Evolutionary conservation across 2,888 invertebrate species (phyloP).

Genomic region (Laspeyria flexula): DNA sequence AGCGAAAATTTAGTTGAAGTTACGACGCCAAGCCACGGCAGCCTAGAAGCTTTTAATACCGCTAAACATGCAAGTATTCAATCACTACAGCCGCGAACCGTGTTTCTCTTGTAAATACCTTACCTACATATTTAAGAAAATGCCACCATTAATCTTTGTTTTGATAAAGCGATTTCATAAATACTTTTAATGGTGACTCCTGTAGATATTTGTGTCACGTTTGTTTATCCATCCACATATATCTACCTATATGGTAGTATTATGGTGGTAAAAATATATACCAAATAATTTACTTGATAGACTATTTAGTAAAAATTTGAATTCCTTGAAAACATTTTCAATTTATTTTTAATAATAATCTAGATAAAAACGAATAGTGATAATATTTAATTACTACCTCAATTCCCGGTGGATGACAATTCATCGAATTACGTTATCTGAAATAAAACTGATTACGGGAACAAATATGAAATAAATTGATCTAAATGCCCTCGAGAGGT

Average conservation of each 20-base stretch:
- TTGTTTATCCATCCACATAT: too few relatives aligned
- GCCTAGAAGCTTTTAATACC: constrained; percentile 60
- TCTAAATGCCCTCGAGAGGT: constrained; percentile 46
- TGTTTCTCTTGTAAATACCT: constrained; percentile 52
- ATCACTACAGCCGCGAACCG: constrained; percentile 55
- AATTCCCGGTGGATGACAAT: constrained; percentile 17
- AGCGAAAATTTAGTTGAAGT: constrained; percentile 70
- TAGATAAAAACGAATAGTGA: background rate
- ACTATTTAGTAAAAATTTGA: background rate
- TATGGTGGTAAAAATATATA: background rate
- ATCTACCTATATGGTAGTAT: too few relatives aligned
- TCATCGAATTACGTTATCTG: constrained; percentile 18
- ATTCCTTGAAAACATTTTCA: background rate
- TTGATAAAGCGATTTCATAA: constrained; percentile 34
- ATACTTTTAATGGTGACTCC: constrained; percentile 5
- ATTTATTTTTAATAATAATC: background rate
- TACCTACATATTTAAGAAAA: constrained; percentile 39
- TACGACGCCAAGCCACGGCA: constrained; percentile 66
- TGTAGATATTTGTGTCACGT: too few relatives aligned
- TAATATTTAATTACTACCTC: constrained; percentile 5
- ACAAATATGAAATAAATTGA: constrained; percentile 48
- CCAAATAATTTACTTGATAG: constrained; percentile 1
- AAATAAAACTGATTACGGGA: constrained; percentile 28
- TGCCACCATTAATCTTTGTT: constrained; percentile 44
- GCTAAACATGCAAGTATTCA: constrained; percentile 75